Evolutionary conservation across 2,888 invertebrate species (phyloP), one percentile per base, ranked within the genome.

Genomic region (Aricia artaxerxes): DNA sequence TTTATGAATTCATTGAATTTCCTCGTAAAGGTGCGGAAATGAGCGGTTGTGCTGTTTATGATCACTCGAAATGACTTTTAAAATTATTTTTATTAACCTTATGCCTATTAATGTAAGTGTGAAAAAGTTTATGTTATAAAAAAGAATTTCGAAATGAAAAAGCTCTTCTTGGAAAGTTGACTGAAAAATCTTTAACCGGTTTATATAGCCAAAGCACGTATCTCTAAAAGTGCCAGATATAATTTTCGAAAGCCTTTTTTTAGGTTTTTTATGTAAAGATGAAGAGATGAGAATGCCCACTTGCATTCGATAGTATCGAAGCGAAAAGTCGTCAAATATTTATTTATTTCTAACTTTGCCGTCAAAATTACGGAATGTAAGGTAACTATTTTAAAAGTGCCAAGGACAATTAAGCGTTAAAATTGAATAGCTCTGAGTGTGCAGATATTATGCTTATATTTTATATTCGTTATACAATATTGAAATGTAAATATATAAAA

Each of bases 1-100:
- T 69, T 69, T 69, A 69, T 69, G 69, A 69, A 69, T 69, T 38
- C 69, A 69, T 69, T 69, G 69, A 69, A 69, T 69, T 69, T 69
- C 11, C 35, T 69, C 69, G 35, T 69, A 69, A 69, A 69, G 69
- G 35, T 38, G 69, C 35, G 69, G 69, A 69, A 69, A 38, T 69
- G 69, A 35, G 35, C 69, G 69, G 69, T 69, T 38, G 35, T 38
- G 35, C 13, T 69, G 35, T 38, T 69, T 69, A 35, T 69, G 69
- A 69, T 69, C 69, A 13, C 69, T 38, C 69, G 69, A 69, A 69
- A 69, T 69, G 11, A 69, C 35, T 69, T 38, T 69, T 69, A 69
- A 35, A 31, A 40, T 75, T 73, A 73, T 73, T 78, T 69, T 44
- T 78, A 64, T 40, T 35, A 69, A 44, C 49, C 44, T 69, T 69